Percentiles rank a stretch among this genome's conserved stretches.
Conservation (phyloP, 1,140 invertebrate genomes). For the Temnothorax longispinosus region DNA sequence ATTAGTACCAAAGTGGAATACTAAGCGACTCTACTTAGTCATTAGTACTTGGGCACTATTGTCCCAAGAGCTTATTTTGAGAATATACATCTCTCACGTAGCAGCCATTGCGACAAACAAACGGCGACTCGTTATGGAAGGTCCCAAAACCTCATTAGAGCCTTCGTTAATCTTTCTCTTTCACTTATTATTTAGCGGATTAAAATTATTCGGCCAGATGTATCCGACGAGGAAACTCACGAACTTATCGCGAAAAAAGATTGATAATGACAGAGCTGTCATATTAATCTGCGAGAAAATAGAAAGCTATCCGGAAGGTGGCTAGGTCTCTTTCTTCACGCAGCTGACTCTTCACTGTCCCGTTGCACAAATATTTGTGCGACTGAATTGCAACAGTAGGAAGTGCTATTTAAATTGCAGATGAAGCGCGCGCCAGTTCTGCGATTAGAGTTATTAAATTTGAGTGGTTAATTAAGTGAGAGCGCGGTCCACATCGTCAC, state of each 20-base stretch:
- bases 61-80: constrained; percentile 29
- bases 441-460: constrained; percentile 65
- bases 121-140: constrained; percentile 19
- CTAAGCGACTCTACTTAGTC: constrained; percentile 26
- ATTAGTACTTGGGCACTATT: constrained; percentile 23
- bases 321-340: not conserved
- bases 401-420: constrained; percentile 62
- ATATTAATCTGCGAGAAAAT: constrained; percentile 18
- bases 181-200: constrained; percentile 3
- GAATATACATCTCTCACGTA: constrained; percentile 39
- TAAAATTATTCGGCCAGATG: constrained; percentile 19
- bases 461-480: constrained; percentile 60
- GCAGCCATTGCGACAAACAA: constrained; percentile 15
- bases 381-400: constrained; percentile 40
- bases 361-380: constrained; percentile 61
- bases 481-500: constrained; percentile 1
- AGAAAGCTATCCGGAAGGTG: not conserved
- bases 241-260: not conserved
- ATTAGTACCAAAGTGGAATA: constrained; percentile 21
- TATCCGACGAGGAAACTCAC: not conserved
- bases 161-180: constrained; percentile 13
- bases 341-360: not conserved
- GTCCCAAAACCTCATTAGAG: constrained; percentile 19
- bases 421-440: constrained; percentile 38
- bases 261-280: not conserved